Evolutionary conservation across 2,113 vertebrate genomes (phyloP), one percentile per base, ranked within the genome.

Genomic region (Elachura formosa): DNA sequence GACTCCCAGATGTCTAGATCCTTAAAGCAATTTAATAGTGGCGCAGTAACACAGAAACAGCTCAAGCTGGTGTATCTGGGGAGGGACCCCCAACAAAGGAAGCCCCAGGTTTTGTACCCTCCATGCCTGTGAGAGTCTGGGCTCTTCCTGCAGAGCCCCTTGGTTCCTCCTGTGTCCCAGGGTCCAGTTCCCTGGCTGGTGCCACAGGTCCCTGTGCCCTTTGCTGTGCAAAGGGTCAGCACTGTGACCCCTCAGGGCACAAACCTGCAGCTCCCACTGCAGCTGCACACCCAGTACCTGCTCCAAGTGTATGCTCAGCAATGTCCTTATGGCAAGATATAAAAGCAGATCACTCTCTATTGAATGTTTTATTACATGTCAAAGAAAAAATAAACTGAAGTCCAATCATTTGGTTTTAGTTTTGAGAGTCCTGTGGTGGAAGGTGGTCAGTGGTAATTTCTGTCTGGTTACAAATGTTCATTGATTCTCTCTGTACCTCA

Each of bases 151-250:
- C 41, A 5, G 59, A 74, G 34, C 7, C 81, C 81, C n/a, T 26
- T 28, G 58, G 58, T 49, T 64, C 58, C 59, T 64, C 68, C 58
- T 55, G 49, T 40, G 29, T 16, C 58, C 29, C 3, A 55, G 58
- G 23, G n/a, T 14, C 31, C 2, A 0, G 41, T 55, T 41, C 11
- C 49, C 41, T 4, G 31, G 25, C 26, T 3, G 0, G 21, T 36
- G 43, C 36, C 43, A 43, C 14, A 36, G 22, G 22, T 23, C 10
- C 33, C 43, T 6, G 15, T 38, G 45, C 22, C 48, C 10, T 56
- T 9, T 72, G 56, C 4, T 1, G 4, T 7, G 3, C 33, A 24
- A 45, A 67, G 23, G 38, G 23, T 29, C 33, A 38, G 76, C 38
- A n/a, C n/a, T n/a, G n/a, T n/a, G n/a, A n/a, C n/a, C n/a, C n/a